These are phyloP conservation scores for Microtus montanus DNA, from an alignment of 2,113 vertebrate species.

Conservation along the genomic window DNA sequence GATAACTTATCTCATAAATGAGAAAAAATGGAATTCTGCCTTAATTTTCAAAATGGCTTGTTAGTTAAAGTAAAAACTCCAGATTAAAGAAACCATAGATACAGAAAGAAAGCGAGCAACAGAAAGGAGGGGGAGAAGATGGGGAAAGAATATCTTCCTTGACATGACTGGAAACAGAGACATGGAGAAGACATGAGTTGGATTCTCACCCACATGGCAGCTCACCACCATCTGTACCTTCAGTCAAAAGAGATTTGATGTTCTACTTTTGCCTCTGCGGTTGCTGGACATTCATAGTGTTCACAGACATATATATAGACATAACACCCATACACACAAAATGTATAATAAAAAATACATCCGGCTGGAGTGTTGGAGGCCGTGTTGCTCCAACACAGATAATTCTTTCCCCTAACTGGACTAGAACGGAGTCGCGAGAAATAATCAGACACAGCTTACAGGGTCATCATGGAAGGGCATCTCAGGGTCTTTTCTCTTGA, in stretches of 20 bases:
- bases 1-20: neutral
- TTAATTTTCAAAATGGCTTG: neutral
- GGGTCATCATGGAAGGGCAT: too few relatives aligned
- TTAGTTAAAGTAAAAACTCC: neutral
- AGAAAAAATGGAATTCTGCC: neutral
- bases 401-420: too few relatives aligned
- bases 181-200: neutral
- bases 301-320: neutral
- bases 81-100: too few relatives aligned
- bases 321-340: neutral
- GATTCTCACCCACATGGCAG: neutral
- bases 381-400: too few relatives aligned
- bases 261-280: neutral
- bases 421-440: too few relatives aligned
- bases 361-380: too few relatives aligned
- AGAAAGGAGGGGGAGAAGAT: accelerated
- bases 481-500: too few relatives aligned
- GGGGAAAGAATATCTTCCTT: neutral
- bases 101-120: neutral
- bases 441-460: too few relatives aligned
- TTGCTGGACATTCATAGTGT: neutral
- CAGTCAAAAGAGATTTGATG: neutral
- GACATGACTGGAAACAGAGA: neutral
- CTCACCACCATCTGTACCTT: neutral
- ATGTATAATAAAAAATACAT: neutral